Percentiles rank a stretch among this genome's conserved stretches.
phyloP scores from a whole-genome alignment of 2,113 vertebrate species.

The Ameiurus melas region DNA sequence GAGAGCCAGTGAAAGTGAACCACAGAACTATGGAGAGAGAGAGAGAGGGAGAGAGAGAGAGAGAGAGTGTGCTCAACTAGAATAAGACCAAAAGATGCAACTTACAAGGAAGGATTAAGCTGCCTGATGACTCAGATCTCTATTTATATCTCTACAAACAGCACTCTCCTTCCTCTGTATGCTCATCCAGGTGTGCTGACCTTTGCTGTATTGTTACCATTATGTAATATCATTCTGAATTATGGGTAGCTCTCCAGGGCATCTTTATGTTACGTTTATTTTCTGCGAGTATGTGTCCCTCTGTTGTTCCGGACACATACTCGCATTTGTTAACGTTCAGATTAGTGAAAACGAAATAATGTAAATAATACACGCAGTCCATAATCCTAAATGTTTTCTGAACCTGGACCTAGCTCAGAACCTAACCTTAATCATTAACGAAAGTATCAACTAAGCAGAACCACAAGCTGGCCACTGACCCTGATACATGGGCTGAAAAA shows the following conservation, averaged over 20 bases:
- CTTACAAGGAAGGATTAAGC: background rate
- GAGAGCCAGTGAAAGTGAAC: conserved; percentile 28
- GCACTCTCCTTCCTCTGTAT: background rate
- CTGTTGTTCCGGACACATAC: background rate
- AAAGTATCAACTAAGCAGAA: background rate
- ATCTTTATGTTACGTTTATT: background rate
- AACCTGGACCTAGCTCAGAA: background rate
- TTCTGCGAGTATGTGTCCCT: background rate
- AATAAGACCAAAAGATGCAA: background rate
- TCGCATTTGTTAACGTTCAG: background rate
- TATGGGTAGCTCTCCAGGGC: background rate
- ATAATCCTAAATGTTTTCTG: background rate
- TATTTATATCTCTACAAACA: background rate
- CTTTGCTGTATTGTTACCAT: background rate
- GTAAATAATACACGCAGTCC: background rate
- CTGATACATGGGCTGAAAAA: too few species aligned
- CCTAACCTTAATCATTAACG: background rate
- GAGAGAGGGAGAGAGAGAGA: conserved; percentile 11
- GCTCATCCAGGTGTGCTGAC: conserved; percentile 1
- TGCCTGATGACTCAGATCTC: conserved; percentile 10
- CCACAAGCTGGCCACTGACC: background rate
- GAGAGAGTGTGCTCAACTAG: background rate
- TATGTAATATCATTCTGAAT: background rate
- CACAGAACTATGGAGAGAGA: conserved; percentile 16
- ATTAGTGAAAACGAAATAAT: background rate